Percentiles rank a stretch among this genome's conserved stretches.
Evolutionary conservation across 2,888 invertebrate genomes (phyloP).

Genomic region (Megamerina dolium): DNA sequence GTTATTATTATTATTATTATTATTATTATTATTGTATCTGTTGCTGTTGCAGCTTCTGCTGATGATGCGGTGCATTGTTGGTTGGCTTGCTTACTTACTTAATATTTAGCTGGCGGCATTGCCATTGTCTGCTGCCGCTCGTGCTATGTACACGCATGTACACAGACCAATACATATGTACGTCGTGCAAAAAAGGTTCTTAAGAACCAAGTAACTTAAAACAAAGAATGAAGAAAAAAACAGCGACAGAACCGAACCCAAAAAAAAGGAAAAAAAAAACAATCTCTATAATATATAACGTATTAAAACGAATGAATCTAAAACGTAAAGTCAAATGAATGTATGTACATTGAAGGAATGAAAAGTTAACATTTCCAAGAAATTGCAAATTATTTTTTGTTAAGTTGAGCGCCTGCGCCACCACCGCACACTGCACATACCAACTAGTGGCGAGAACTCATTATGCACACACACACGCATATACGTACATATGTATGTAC

Average conservation of each 20-base stretch:
- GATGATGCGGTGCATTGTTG: neutral
- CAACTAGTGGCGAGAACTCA: no score
- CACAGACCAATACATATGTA: neutral
- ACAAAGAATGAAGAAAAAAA: no score
- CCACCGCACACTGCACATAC: conserved; percentile 11
- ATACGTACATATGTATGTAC: neutral
- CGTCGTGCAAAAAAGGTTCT: conserved; percentile 24
- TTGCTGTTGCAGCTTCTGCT: conserved; percentile 7
- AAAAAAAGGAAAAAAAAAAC: no score
- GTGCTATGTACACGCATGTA: neutral
- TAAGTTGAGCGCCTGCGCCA: conserved; percentile 27
- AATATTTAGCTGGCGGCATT: no score
- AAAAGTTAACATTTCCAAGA: conserved; percentile 39
- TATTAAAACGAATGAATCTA: no score
- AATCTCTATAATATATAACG: no score
- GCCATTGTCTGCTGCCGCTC: no score
- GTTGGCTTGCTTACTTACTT: no score
- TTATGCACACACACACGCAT: conserved; percentile 1
- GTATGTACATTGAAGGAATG: no score
- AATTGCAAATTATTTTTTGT: conserved; percentile 41
- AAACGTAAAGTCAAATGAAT: no score
- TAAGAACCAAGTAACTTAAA: conserved; percentile 21
- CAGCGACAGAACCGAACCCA: no score
- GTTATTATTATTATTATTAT: conserved; percentile 35
- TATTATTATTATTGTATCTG: conserved; percentile 34